Evolutionary conservation across 2,113 vertebrate species (phyloP), one percentile per base, ranked within the genome.

Genomic region (Puntigrus tetrazona): DNA sequence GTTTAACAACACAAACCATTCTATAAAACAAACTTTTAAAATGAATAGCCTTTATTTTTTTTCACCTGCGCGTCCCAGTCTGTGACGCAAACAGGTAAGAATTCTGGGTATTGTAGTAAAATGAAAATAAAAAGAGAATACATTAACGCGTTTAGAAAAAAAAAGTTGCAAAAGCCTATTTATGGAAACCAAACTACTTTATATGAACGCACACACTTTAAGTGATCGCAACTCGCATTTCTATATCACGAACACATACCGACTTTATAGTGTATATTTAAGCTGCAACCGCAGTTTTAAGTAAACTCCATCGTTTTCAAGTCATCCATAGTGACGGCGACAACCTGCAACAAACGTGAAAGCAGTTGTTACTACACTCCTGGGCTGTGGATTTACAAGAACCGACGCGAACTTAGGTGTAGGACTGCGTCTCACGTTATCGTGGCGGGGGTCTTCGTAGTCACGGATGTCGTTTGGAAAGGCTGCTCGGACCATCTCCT

Each of bases 391-490:
- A 34, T 50, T 38, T 52, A 13, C 16, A 63, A 86, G 11, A 78
- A 69, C 65, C 6, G 47, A 4, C 7, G 36, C 16, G 1, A 43
- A 67, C 10, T n/a, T 13, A 25, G 29, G 10, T 43, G 2, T 11
- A n/a, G n/a, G n/a, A n/a, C n/a, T n/a, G n/a, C 25, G 16, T 18
- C 36, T 57, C 69, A 93, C 93, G 52, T 90, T 88, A 13, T 86
- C 25, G 22, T 94, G 91, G 43, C 70, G 65, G 29, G 93, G 93
- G 77, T 94, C 84, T 0, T 89, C 86, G 81, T 92, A 92, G 86
- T 91, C 83, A 73, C 93, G 86, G 75, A 94, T 14, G 38, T 89
- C 80, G 36, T 84, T 6, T 10, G 93, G 89, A 82, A 94, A 94
- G 1, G 86, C 92, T 7, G 89, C 73, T 3, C 92, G 93, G 0